A percentile compares a stretch with the other conserved stretches of the same genome.
Evolutionary conservation across 1,140 invertebrate genomes (phyloP).

Genomic region (Notospermus geniculatus): DNA sequence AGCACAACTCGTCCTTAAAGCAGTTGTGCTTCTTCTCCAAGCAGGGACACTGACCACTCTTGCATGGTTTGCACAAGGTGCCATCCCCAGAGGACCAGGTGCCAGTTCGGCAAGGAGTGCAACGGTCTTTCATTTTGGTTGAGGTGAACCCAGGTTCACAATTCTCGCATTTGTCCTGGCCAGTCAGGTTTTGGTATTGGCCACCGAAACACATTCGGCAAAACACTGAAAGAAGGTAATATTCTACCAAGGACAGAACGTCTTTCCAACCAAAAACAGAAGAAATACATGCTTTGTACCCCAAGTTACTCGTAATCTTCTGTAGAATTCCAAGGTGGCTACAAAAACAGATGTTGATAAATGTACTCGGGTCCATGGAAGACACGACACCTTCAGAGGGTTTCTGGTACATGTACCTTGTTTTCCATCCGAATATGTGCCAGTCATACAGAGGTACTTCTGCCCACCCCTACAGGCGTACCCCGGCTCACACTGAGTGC

Average conservation of each 20-base stretch:
- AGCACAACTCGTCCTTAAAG: constrained; percentile 23
- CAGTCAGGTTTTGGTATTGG: constrained; percentile 31
- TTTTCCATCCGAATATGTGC: constrained; percentile 36
- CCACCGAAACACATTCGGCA: constrained; percentile 35
- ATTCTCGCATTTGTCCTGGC: constrained; percentile 25
- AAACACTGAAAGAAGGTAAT: constrained; percentile 31
- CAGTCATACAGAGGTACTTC: constrained; percentile 28
- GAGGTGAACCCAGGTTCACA: constrained; percentile 34
- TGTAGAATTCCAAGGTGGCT: no score
- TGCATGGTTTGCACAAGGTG: constrained; percentile 28
- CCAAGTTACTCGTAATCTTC: no score
- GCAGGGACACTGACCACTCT: constrained; percentile 32
- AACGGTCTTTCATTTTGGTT: constrained; percentile 31
- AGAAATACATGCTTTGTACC: no score
- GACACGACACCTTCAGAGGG: no score
- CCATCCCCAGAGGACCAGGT: constrained; percentile 33
- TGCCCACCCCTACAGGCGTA: constrained; percentile 38
- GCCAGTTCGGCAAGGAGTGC: constrained; percentile 27
- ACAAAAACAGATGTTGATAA: no score
- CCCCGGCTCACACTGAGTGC: constrained; percentile 34
- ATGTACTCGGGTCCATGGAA: no score
- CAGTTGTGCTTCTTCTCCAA: constrained; percentile 21
- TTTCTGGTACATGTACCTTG: no score
- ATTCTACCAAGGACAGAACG: no score
- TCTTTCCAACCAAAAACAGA: no score